Conservation (phyloP, 2,888 invertebrate genomes). For the Exocentrus adspersus region DNA sequence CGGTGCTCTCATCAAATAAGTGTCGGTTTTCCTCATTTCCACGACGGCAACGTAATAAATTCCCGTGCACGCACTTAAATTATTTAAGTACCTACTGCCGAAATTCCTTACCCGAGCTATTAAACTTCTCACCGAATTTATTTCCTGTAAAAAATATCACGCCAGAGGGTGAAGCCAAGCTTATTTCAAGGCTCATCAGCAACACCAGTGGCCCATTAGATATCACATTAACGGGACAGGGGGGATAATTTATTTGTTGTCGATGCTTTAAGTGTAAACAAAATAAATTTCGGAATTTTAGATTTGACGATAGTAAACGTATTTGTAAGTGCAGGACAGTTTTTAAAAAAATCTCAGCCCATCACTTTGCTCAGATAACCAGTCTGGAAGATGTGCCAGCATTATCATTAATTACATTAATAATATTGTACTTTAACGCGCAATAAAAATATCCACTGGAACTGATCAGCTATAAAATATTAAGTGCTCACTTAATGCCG, state of each 20-base stretch:
- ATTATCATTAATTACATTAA: conserved; percentile 44
- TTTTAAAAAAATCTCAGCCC: no score
- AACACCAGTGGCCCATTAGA: conserved; percentile 39
- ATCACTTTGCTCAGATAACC: conserved; percentile 22
- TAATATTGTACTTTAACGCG: conserved; percentile 43
- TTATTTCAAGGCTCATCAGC: conserved; percentile 38
- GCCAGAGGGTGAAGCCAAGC: conserved; percentile 30
- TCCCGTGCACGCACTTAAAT: background rate
- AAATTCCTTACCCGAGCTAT: conserved; percentile 6
- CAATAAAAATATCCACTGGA: conserved; percentile 43
- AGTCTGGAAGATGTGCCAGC: conserved; percentile 30
- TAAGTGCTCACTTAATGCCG: conserved; percentile 40
- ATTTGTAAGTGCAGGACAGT: no score
- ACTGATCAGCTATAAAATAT: conserved; percentile 44
- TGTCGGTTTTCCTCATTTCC: background rate
- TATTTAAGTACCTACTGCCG: conserved; percentile 3
- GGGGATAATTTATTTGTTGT: conserved; percentile 33
- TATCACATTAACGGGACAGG: conserved; percentile 32
- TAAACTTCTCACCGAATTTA: conserved; percentile 24
- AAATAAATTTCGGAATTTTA: no score
- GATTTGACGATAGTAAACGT: no score
- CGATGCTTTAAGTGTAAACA: conserved; percentile 25
- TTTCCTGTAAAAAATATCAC: conserved; percentile 30
- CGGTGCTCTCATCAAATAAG: background rate
- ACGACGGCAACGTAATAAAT: background rate